These are phyloP conservation scores for Allobates femoralis DNA, from an alignment of 2,797 vertebrate species.

Conservation along the genomic window DNA sequence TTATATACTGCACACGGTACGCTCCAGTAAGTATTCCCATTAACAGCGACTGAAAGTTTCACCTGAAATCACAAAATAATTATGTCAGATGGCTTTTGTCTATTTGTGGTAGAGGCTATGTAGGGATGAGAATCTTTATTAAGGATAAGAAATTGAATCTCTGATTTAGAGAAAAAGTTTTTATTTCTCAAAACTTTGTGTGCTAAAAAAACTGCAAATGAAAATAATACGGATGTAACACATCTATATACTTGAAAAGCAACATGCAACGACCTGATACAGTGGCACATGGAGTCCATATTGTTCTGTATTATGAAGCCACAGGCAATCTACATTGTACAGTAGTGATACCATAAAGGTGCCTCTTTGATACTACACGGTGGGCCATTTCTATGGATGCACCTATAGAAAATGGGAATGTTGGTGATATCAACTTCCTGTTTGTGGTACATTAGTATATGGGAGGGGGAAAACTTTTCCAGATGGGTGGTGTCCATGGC, in stretches of 20 bases:
- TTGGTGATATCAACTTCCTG: too few relatives aligned
- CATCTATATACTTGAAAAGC: background rate
- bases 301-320: background rate
- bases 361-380: background rate
- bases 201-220: background rate
- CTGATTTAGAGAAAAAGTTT: background rate
- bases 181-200: background rate
- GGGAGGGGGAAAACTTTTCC: too few relatives aligned
- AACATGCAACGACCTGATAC: background rate
- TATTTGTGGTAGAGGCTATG: slow-evolving; percentile 11
- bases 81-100: slow-evolving; percentile 26
- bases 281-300: background rate
- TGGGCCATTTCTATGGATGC: too few relatives aligned
- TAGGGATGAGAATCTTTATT: slow-evolving; percentile 1
- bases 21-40: slow-evolving; percentile 31
- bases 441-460: too few relatives aligned
- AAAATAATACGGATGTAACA: background rate
- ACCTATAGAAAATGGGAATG: too few relatives aligned
- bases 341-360: too few relatives aligned
- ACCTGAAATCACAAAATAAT: slow-evolving; percentile 50
- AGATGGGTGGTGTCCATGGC: too few relatives aligned
- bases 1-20: slow-evolving; percentile 3
- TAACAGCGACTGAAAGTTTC: slow-evolving; percentile 44
- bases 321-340: background rate
- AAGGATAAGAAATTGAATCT: slow-evolving; percentile 27